Evolutionary conservation across 2,797 vertebrate genomes (phyloP), one percentile per base, ranked within the genome.

Genomic region (Xenentodon cancila): DNA sequence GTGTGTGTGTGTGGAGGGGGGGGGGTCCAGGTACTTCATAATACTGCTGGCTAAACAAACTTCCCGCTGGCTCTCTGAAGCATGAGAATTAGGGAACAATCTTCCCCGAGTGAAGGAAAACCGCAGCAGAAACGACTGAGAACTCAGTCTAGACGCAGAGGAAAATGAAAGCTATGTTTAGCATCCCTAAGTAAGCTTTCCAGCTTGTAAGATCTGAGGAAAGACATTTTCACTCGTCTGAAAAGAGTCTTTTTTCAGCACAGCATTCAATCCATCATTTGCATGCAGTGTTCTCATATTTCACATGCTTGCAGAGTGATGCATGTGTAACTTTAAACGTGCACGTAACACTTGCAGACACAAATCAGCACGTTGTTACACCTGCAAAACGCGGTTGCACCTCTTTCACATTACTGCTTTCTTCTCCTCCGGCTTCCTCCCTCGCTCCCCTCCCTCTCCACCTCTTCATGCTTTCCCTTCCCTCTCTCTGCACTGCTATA

Each of bases 91-190:
- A 84, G 74, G 71, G 77, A 71, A 53, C 78, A 73, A 85, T 75
- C 78, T 68, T 81, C 77, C 54, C 75, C 0, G 57, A 87, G 80
- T 46, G 79, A 77, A 60, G 50, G 69, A 1, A 74, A 80, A 83
- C 81, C 86, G 4, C 89, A 90, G 84, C 81, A 75, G 70, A 86
- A 58, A 77, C 71, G 15, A 56, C 60, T 46, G 77, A 76, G 79
- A 68, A 56, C n/a, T 67, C 61, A 52, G 89, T 92, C 89, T 91
- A 91, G 90, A 91, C 90, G 18, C 77, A 13, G 81, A 86, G 83
- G 83, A 69, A 88, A 87, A 85, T 25, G 60, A 80, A 84, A 81
- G 81, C 88, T 91, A 89, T 89, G 88, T 92, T 91, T 92, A 90
- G 89, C 76, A 63, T 84, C 83, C 32, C 59, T 47, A 52, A 81